Percentiles rank a stretch among this genome's conserved stretches.
Evolutionary conservation across 2,797 vertebrate species (phyloP).

Genomic region (Anguilla obscura): DNA sequence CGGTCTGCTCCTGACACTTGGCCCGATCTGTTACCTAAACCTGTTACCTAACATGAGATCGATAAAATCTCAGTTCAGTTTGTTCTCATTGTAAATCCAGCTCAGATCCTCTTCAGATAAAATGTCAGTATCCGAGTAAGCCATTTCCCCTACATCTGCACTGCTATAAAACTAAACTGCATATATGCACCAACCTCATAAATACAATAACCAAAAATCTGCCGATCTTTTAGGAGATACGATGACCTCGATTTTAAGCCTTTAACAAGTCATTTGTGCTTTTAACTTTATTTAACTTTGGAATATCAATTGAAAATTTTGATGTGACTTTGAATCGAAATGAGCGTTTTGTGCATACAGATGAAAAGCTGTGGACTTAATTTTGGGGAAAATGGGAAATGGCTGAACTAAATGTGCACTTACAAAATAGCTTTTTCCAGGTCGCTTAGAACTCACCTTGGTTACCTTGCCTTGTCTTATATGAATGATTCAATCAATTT

Average conservation of each 20-base stretch:
- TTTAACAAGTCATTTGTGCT: not conserved
- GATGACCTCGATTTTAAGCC: not conserved
- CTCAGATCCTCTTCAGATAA: not conserved
- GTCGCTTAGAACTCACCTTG: not conserved
- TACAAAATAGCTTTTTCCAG: not conserved
- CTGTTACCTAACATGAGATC: not conserved
- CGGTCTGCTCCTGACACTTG: not conserved
- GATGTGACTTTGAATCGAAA: not conserved
- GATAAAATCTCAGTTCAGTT: not conserved
- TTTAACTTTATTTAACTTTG: not conserved
- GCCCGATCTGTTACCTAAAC: conserved; percentile 6
- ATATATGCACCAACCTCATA: not conserved
- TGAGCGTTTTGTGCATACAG: not conserved
- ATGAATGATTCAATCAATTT: not conserved
- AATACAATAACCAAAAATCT: not conserved
- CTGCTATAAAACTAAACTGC: not conserved
- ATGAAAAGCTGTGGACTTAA: not conserved
- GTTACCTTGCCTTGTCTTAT: not conserved
- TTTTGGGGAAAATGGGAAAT: not conserved
- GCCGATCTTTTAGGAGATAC: not conserved
- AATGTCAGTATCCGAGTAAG: not conserved
- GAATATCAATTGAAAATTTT: not conserved
- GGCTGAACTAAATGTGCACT: not conserved
- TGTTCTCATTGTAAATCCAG: not conserved
- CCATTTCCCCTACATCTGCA: not conserved